These are phyloP conservation scores for Desmodus rotundus DNA, from an alignment of 2,113 vertebrate genomes.

Conservation along the genomic window DNA sequence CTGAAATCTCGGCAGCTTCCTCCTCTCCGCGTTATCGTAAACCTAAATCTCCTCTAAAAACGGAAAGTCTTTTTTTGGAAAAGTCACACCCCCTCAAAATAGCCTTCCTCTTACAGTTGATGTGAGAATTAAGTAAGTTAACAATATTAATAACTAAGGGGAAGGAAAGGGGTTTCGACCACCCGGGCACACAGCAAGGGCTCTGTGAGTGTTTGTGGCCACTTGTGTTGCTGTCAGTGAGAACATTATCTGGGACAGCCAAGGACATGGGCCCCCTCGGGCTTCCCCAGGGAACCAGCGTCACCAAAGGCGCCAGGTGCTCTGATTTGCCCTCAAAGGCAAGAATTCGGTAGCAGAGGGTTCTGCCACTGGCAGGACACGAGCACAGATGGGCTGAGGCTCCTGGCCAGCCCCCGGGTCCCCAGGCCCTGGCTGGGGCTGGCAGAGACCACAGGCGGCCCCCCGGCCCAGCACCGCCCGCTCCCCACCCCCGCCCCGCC, in stretches of 20 bases:
- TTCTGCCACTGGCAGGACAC: conserved; percentile 35
- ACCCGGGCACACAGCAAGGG: background rate
- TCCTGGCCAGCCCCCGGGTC: conserved; percentile 51
- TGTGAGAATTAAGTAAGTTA: background rate
- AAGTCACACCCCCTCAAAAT: background rate
- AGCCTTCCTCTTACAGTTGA: background rate
- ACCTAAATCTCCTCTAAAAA: background rate
- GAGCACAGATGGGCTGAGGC: conserved; percentile 64
- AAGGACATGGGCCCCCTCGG: conserved; percentile 40
- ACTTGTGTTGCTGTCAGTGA: background rate
- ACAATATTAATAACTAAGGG: too few relatives aligned
- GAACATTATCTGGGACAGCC: conserved; percentile 63
- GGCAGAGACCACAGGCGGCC: conserved; percentile 51
- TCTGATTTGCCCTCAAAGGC: conserved; percentile 59
- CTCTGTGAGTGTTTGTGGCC: background rate
- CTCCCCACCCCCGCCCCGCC: background rate
- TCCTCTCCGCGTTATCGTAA: background rate
- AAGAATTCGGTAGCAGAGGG: conserved; percentile 54
- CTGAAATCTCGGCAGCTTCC: background rate
- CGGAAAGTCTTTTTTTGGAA: background rate
- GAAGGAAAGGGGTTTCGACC: background rate
- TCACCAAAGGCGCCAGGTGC: conserved; percentile 60
- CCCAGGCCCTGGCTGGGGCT: conserved; percentile 64
- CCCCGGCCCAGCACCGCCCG: background rate
- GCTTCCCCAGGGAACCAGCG: conserved; percentile 31